Evolutionary conservation across 2,113 vertebrate genomes (phyloP).

Genomic region (Myocastor coypus): DNA sequence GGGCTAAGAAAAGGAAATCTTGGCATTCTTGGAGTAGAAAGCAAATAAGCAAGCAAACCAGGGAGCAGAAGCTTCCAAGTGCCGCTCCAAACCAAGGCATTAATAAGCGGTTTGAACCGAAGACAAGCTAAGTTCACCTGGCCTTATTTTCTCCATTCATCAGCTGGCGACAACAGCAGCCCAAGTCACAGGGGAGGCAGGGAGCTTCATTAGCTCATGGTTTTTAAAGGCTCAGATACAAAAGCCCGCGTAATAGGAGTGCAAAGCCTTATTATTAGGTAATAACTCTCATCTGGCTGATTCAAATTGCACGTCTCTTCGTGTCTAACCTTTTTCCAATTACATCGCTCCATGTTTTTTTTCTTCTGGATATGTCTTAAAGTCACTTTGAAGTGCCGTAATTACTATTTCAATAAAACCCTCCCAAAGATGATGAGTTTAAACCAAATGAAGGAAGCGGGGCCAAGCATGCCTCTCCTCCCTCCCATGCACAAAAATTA

Average conservation of each 20-base stretch:
- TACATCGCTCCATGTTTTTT: constrained; percentile 68
- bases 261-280: constrained; percentile 76
- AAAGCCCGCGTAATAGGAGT: constrained; percentile 67
- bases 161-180: constrained; percentile 33
- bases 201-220: constrained; percentile 70
- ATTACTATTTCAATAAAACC: constrained; percentile 78
- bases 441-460: constrained; percentile 52
- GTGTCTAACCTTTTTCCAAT: constrained; percentile 74
- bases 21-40: not conserved
- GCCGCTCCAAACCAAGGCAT: constrained; percentile 35
- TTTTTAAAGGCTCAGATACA: constrained; percentile 73
- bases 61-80: not conserved
- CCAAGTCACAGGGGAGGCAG: constrained; percentile 25
- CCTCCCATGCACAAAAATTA: not conserved
- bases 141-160: constrained; percentile 74
- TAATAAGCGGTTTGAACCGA: constrained; percentile 64
- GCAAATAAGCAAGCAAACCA: constrained; percentile 6
- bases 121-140: constrained; percentile 69
- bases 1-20: not conserved
- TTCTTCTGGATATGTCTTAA: constrained; percentile 72
- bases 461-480: not conserved
- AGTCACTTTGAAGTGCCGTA: constrained; percentile 72
- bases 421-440: constrained; percentile 66
- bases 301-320: constrained; percentile 76
- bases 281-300: constrained; percentile 78